Conservation (phyloP, 2,888 invertebrate genomes). For the Pyrrhia umbra region DNA sequence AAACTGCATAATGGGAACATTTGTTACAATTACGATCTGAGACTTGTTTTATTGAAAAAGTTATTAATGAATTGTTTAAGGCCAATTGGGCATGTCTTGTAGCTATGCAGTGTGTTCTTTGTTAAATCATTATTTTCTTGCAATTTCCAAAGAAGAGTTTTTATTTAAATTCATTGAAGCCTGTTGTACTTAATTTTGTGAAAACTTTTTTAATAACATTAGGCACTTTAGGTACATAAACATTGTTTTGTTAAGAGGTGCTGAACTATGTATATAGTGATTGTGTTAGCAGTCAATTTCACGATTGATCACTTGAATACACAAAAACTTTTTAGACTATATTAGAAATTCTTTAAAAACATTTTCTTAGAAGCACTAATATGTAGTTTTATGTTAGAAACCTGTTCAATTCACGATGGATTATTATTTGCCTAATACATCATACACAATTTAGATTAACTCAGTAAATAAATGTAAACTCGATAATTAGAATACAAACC, state of each 20-base stretch:
- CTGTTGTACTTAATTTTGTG: neutral
- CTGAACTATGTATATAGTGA: neutral
- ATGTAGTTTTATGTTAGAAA: neutral
- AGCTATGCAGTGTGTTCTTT: too few species aligned
- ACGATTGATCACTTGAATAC: neutral
- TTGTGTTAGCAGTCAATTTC: neutral
- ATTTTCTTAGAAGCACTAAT: too few species aligned
- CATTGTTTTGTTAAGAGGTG: neutral
- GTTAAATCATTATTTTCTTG: too few species aligned
- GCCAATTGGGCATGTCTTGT: neutral
- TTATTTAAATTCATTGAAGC: too few species aligned
- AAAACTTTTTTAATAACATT: neutral
- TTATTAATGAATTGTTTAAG: constrained; percentile 8
- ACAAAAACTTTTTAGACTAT: neutral
- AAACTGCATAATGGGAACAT: constrained; percentile 11
- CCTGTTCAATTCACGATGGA: too few species aligned
- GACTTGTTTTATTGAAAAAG: constrained; percentile 41
- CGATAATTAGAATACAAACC: too few species aligned
- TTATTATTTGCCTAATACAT: too few species aligned
- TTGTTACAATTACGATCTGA: constrained; percentile 25
- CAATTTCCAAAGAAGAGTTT: too few species aligned
- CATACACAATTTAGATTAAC: too few species aligned
- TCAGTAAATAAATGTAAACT: too few species aligned
- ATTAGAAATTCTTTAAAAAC: neutral
- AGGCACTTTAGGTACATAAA: neutral